These are phyloP conservation scores for Ascaphus truei DNA, from an alignment of 2,113 vertebrate genomes.

Conservation along the genomic window DNA sequence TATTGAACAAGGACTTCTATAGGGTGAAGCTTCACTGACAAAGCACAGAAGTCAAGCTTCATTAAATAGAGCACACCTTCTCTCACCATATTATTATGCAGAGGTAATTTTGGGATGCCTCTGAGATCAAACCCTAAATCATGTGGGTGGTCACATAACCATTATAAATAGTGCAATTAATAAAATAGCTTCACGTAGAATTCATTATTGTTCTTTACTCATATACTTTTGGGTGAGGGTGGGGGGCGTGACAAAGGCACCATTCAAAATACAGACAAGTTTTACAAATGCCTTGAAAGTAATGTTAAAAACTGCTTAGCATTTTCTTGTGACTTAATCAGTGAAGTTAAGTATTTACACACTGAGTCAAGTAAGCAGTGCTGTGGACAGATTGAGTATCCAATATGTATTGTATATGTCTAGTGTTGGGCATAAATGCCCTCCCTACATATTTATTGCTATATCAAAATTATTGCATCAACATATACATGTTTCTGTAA, in stretches of 20 bases:
- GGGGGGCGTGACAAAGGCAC: conserved; percentile 6
- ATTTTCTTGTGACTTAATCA: background rate
- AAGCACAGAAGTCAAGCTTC: too few relatives aligned
- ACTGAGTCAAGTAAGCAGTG: background rate
- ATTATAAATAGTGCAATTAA: conserved; percentile 14
- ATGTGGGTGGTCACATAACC: conserved; percentile 15
- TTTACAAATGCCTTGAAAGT: too few relatives aligned
- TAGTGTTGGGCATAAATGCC: background rate
- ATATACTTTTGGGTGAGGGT: conserved; percentile 9
- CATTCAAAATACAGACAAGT: conserved; percentile 17
- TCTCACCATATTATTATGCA: background rate
- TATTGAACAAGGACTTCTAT: too few relatives aligned
- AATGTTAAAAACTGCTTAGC: too few relatives aligned
- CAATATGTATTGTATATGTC: conserved; percentile 1
- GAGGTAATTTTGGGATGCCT: background rate
- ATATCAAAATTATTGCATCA: background rate
- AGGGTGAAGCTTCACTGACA: too few relatives aligned
- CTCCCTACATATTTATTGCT: background rate
- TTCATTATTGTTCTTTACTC: conserved; percentile 12
- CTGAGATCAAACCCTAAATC: background rate
- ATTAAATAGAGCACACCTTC: too few relatives aligned
- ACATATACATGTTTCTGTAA: too few relatives aligned
- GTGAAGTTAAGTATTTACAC: conserved; percentile 10
- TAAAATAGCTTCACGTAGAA: conserved; percentile 14
- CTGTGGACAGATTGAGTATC: background rate